phyloP scores from a whole-genome alignment of 92 coral and sea anemone genomes.

The Epizoanthus illoricatus region DNA sequence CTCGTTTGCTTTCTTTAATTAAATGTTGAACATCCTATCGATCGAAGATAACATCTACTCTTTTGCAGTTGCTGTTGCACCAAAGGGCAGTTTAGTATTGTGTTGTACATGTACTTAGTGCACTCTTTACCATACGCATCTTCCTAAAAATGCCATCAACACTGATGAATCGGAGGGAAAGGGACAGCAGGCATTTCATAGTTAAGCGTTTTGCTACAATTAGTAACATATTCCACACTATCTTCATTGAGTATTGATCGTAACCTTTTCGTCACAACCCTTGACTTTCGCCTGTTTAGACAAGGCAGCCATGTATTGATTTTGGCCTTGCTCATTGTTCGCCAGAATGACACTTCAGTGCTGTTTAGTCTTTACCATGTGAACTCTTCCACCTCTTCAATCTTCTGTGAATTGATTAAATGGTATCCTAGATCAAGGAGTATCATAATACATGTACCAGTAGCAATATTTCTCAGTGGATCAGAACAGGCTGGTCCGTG shows the following conservation, averaged over 20 bases:
- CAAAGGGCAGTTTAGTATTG: conserved; percentile 20
- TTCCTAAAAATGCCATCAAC: conserved; percentile 54
- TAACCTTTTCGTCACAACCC: too few species aligned
- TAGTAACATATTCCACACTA: too few species aligned
- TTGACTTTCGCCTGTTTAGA: too few species aligned
- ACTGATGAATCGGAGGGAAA: conserved; percentile 41
- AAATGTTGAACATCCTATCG: conserved; percentile 6
- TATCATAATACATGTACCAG: conserved; percentile 48
- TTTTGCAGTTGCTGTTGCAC: conserved; percentile 36
- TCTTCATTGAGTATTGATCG: too few species aligned
- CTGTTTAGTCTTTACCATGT: too few species aligned
- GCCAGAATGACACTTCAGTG: too few species aligned
- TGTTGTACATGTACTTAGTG: conserved; percentile 33
- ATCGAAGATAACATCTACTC: background rate
- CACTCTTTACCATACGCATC: conserved; percentile 52
- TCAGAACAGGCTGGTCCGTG: conserved; percentile 32
- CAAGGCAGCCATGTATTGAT: conserved; percentile 19
- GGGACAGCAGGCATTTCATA: too few species aligned
- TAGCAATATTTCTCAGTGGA: conserved; percentile 53
- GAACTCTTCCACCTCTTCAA: too few species aligned
- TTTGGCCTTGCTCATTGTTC: conserved; percentile 18
- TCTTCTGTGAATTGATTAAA: too few species aligned
- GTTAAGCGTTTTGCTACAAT: too few species aligned
- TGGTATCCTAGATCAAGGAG: too few species aligned
- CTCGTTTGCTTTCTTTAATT: conserved; percentile 36